phyloP scores from a whole-genome alignment of 2,113 vertebrate species.

The Paramisgurnus dabryanus region DNA sequence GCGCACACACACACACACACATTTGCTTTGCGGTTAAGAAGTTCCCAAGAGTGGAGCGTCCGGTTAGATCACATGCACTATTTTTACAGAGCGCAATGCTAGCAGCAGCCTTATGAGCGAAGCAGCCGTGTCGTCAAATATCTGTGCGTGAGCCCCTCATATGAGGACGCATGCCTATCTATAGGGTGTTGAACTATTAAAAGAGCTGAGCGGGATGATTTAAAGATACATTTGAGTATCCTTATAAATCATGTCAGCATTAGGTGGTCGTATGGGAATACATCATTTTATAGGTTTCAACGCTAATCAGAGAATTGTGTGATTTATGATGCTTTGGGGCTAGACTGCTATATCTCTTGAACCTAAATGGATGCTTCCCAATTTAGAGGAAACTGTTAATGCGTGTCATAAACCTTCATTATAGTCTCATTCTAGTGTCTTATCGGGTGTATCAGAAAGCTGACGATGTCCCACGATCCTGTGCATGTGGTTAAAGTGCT shows the following conservation, averaged over 20 bases:
- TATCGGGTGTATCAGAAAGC: not conserved
- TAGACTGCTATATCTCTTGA: not conserved
- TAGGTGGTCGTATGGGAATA: not conserved
- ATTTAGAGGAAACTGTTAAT: constrained; percentile 20
- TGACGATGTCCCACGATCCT: too few species aligned
- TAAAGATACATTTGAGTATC: constrained; percentile 7
- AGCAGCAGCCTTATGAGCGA: constrained; percentile 12
- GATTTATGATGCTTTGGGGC: constrained; percentile 13
- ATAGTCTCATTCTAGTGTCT: not conserved
- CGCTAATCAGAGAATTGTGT: constrained; percentile 16
- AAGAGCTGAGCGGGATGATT: constrained; percentile 16
- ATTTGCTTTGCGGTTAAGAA: not conserved
- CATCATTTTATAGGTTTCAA: constrained; percentile 18
- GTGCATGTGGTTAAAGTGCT: too few species aligned
- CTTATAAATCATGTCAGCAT: constrained; percentile 27
- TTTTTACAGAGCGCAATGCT: constrained; percentile 45
- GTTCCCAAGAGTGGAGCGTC: constrained; percentile 22
- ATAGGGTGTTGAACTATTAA: constrained; percentile 33
- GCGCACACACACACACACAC: constrained; percentile 18
- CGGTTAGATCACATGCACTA: constrained; percentile 43
- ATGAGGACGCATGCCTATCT: constrained; percentile 20
- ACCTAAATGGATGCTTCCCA: constrained; percentile 1
- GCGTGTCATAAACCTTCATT: not conserved
- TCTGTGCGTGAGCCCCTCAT: constrained; percentile 32
- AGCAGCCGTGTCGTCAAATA: constrained; percentile 39